A percentile compares a stretch with the other conserved stretches of the same genome.
These are phyloP conservation scores for Nesospiza acunhae DNA, from an alignment of 2,113 vertebrate species.

Conservation along the genomic window DNA sequence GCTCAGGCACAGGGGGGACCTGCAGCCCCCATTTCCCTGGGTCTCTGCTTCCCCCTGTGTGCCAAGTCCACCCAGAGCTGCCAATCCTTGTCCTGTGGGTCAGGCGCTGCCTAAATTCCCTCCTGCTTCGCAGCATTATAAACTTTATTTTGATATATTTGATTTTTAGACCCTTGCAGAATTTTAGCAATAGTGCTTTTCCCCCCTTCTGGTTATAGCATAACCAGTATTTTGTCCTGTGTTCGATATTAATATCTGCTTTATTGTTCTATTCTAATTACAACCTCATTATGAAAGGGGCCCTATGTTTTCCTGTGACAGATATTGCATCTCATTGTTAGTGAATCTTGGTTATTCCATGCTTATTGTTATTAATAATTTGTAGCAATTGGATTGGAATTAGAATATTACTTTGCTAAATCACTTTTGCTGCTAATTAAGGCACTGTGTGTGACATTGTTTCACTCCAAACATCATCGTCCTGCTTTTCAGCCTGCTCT, in stretches of 20 bases:
- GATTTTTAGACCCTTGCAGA: background rate
- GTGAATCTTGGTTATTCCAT: background rate
- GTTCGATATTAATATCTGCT: conserved; percentile 9
- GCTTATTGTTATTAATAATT: conserved; percentile 56
- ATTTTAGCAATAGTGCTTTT: background rate
- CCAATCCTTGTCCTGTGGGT: background rate
- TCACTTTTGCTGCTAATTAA: conserved; percentile 60
- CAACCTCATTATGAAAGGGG: conserved; percentile 15
- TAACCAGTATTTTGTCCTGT: background rate
- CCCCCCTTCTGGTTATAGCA: accelerated
- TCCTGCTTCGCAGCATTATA: background rate
- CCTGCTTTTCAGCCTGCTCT: conserved; percentile 6
- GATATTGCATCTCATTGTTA: conserved; percentile 15
- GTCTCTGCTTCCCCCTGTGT: background rate
- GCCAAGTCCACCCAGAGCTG: background rate
- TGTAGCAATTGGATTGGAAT: conserved; percentile 42
- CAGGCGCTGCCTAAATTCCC: background rate
- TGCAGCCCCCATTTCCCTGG: background rate
- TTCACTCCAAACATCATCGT: conserved; percentile 5
- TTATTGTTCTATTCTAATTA: conserved; percentile 52
- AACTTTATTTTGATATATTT: background rate
- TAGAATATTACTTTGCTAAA: conserved; percentile 62
- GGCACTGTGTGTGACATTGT: background rate
- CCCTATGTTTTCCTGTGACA: conserved; percentile 12
- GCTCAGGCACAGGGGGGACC: background rate